Evolutionary conservation across 1,140 invertebrate species (phyloP), one percentile per base, ranked within the genome.

Genomic region (Cydia fagiglandana): DNA sequence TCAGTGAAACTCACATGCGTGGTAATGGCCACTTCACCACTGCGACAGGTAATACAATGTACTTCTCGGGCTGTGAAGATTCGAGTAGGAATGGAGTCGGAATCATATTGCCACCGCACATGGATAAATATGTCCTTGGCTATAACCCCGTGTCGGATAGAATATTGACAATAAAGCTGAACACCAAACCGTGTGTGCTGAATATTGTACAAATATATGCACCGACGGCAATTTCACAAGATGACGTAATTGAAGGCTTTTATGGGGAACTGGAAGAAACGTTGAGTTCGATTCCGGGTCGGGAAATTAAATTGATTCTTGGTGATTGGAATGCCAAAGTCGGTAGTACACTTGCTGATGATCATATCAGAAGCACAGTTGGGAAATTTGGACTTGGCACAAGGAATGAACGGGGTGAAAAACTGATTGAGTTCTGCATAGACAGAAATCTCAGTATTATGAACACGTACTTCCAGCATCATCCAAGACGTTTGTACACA

Each of bases 401-500:
- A 4, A 73, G 79, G n/a, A 82, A 79, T 73, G 75, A 79, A 38
- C 50, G 79, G n/a, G 78, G 79, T 20, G n/a, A 66, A 75, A 77
- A 41, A n/a, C 70, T 79, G 12, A 12, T 80, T 3, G 64, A 80
- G 5, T 78, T 79, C 9, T 83, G 79, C 38, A 76, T 77, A 2
- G 76, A 78, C 2, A 77, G 53, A 20, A 73, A 76, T 3, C 17
- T 79, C 0, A 76, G 13, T 1, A 79, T 81, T 17, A 38, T 76
- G 45, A 80, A 80, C 41, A 80, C 79, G 2, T 75, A 6, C n/a
- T 82, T 82, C 17, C 64, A 80, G 47, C 76, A 85, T 61, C 80
- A 81, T 50, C 50, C 74, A 10, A 74, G 73, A 68, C 74, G 77
- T 47, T 73, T 76, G 24, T 79, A 81, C 41, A 76, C 74, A 34